Evolutionary conservation across 1,140 invertebrate genomes (phyloP), one percentile per base, ranked within the genome.

Genomic region (Drosophila sp.): DNA sequence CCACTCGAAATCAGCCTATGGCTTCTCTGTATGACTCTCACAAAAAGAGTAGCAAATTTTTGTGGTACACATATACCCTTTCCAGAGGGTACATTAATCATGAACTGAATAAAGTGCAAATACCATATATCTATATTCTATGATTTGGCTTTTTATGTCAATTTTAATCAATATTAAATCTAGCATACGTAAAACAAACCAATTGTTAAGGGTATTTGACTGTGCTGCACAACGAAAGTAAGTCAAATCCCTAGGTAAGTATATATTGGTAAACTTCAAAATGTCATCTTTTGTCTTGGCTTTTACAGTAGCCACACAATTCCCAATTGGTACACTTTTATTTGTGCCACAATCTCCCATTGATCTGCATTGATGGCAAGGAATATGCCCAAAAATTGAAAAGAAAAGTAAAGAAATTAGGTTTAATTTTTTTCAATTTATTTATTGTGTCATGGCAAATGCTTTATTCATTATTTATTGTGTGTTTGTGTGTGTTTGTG

Each of bases 391-490:
- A 17, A 58, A 17, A 61, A 70, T 72, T 72, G 50, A 11, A 10
- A 38, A 60, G 73, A 76, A 55, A 72, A 76, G 64, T 41, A 57
- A 58, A 47, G 69, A 83, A 87, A 86, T 82, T 67, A 64, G 7
- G 44, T 82, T 86, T 69, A 56, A 33, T 56, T 55, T 69, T 33
- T 70, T 38, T 77, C 63, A 64, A 83, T 86, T 87, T 82, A 82
- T 86, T 76, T 82, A 82, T 79, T 86, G 79, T 87, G 83, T 76
- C 79, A 83, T 79, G 82, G 79, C 66, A 44, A 79, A 79, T 73
- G 64, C 66, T 58, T 64, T 67, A 67, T 86, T 78, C 60, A 76
- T 66, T 75, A 58, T 78, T 71, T 64, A 62, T 73, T 17, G 44
- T 47, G 27, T 8, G 33, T 50, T 23, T 23, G 10, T 38, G 30